Percentiles rank a stretch among this genome's conserved stretches.
These are phyloP conservation scores for Sciurus carolinensis DNA, from an alignment of 2,797 vertebrate species.

Conservation along the genomic window DNA sequence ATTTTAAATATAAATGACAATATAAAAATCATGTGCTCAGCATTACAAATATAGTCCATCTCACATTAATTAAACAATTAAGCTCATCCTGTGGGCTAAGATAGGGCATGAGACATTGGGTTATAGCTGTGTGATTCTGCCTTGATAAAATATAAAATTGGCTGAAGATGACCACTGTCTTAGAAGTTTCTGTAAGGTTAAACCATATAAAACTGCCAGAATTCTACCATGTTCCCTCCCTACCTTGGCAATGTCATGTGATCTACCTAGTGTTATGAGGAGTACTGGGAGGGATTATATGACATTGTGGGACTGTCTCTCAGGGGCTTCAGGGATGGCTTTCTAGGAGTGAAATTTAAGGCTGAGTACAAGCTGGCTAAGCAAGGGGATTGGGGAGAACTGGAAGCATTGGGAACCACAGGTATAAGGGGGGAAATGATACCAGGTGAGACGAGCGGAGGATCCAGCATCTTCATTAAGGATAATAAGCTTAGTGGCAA, in stretches of 20 bases:
- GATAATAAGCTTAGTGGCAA: not conserved
- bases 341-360: not conserved
- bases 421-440: not conserved
- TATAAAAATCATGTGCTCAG: not conserved
- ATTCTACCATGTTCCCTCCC: not conserved
- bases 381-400: not conserved
- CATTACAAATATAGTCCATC: not conserved
- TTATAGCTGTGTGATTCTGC: not conserved
- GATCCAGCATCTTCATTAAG: not conserved
- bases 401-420: not conserved
- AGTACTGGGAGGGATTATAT: not conserved
- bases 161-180: not conserved
- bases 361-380: not conserved
- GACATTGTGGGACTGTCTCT: not conserved
- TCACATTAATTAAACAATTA: not conserved
- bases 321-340: not conserved
- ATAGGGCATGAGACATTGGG: not conserved
- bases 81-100: not conserved
- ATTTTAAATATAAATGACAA: slow-evolving; percentile 14
- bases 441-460: not conserved
- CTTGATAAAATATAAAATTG: not conserved
- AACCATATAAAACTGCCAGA: not conserved
- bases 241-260: not conserved
- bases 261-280: not conserved
- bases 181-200: not conserved